These are phyloP conservation scores for Stramonita haemastoma DNA, from an alignment of 2,888 invertebrate genomes.

Conservation along the genomic window DNA sequence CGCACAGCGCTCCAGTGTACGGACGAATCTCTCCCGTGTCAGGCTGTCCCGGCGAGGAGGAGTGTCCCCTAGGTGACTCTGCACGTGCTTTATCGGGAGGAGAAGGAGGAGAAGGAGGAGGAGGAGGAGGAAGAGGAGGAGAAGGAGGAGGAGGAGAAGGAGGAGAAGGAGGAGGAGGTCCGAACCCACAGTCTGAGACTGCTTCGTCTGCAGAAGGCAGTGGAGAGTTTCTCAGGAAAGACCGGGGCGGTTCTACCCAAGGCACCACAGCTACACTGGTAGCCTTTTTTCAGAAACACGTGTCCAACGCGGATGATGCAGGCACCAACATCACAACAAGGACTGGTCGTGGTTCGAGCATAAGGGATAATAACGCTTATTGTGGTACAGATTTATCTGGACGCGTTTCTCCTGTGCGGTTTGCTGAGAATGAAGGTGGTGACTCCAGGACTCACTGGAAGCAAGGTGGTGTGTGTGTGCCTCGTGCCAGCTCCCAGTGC, in stretches of 20 bases:
- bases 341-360: neutral
- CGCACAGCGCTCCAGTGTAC: conserved; percentile 38
- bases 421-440: neutral
- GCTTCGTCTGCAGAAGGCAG: neutral
- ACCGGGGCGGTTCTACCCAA: neutral
- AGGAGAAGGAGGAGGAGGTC: neutral
- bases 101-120: too few species aligned
- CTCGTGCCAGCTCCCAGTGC: neutral
- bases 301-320: too few species aligned
- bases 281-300: too few species aligned
- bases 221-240: neutral
- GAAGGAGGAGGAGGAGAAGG: too few species aligned
- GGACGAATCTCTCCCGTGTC: conserved; percentile 33
- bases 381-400: neutral
- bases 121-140: too few species aligned
- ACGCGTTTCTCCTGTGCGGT: neutral
- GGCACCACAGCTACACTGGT: too few species aligned
- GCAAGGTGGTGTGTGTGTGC: neutral
- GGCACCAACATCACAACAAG: neutral
- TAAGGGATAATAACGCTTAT: neutral
- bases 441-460: neutral
- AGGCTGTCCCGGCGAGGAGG: neutral
- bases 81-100: neutral
- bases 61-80: neutral
- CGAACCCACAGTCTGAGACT: neutral